phyloP scores from a whole-genome alignment of 2,888 invertebrate genomes.

The Caenorhabditis drosophilae region DNA sequence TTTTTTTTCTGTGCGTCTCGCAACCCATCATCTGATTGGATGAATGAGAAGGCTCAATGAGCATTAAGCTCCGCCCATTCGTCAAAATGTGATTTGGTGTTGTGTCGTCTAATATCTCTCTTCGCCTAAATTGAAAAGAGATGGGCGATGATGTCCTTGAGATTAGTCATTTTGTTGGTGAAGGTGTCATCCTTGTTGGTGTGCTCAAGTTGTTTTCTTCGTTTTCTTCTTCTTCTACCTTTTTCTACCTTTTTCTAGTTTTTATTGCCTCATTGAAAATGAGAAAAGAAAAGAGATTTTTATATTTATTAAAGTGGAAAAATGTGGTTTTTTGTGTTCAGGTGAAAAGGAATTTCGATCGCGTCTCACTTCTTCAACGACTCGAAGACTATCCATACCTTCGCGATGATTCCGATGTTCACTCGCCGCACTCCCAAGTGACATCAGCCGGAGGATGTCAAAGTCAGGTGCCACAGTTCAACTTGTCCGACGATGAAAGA shows the following conservation, averaged over 20 bases:
- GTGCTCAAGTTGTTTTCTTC: not conserved
- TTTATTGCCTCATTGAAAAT: no score
- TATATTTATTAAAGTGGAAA: no score
- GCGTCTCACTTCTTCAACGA: constrained; percentile 25
- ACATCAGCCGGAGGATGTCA: constrained; percentile 8
- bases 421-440: no score
- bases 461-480: constrained; percentile 1
- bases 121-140: no score
- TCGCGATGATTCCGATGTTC: constrained; percentile 26
- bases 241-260: no score
- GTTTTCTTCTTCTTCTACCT: not conserved
- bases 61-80: no score
- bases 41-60: no score
- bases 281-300: no score
- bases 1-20: no score
- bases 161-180: not conserved
- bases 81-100: no score
- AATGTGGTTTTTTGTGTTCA: constrained; percentile 8
- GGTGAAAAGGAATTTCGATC: constrained; percentile 33
- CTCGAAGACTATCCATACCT: constrained; percentile 40
- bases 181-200: not conserved
- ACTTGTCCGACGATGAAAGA: constrained; percentile 29
- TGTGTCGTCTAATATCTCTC: no score
- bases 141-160: not conserved
- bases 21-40: no score